Conservation (phyloP, 2,888 invertebrate genomes). For the Conus canariensis region DNA sequence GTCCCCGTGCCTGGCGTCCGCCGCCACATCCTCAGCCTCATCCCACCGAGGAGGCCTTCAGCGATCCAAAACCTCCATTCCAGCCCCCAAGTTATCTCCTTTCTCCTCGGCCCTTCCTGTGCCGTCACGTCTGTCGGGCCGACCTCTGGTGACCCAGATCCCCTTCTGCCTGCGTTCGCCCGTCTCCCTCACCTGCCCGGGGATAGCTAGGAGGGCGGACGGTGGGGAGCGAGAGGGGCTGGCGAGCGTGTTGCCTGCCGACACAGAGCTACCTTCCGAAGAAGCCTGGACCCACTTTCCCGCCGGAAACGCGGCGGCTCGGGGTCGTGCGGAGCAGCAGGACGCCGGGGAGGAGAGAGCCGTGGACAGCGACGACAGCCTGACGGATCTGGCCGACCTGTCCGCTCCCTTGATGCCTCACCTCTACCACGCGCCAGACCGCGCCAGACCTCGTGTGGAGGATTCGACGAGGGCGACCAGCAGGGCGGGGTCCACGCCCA, state of each 20-base stretch:
- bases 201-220: constrained; percentile 12
- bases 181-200: constrained; percentile 8
- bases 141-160: not conserved
- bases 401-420: not conserved
- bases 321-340: constrained; percentile 34
- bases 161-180: not conserved
- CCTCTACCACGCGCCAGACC: not conserved
- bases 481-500: constrained; percentile 16
- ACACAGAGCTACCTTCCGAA: constrained; percentile 14
- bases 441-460: not conserved
- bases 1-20: constrained; percentile 13
- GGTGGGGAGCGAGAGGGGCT: constrained; percentile 4
- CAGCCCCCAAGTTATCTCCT: not conserved
- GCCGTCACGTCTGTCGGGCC: not conserved
- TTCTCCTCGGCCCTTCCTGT: not conserved
- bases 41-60: not conserved
- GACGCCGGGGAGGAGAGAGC: constrained; percentile 41
- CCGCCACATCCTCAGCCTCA: not conserved
- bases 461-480: not conserved
- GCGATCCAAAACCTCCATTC: not conserved
- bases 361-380: constrained; percentile 7
- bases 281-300: constrained; percentile 41
- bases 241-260: constrained; percentile 27
- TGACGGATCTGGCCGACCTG: constrained; percentile 32
- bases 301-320: constrained; percentile 41